A percentile compares a stretch with the other conserved stretches of the same genome.
Evolutionary conservation across 2,113 vertebrate genomes (phyloP).

Genomic region (Carassius gibelio): DNA sequence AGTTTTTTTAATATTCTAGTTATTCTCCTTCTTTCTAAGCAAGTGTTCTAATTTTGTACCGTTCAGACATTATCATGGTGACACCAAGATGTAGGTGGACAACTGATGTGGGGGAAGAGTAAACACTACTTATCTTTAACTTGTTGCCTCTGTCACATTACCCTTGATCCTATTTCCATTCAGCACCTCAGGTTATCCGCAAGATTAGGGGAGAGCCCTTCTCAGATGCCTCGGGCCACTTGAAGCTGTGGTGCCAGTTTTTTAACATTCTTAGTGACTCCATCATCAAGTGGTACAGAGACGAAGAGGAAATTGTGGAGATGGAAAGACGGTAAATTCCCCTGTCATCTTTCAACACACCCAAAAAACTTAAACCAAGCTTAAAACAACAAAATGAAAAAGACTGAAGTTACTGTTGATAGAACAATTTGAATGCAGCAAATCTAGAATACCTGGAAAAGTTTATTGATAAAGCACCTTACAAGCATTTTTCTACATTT

Average conservation of each 20-base stretch:
- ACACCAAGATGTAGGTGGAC: neutral
- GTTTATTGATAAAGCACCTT: neutral
- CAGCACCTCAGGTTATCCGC: slow-evolving; percentile 97
- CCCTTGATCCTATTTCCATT: slow-evolving; percentile 44
- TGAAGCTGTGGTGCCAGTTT: slow-evolving; percentile 99
- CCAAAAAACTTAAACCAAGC: neutral
- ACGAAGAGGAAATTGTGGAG: slow-evolving; percentile 85
- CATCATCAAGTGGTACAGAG: slow-evolving; percentile 89
- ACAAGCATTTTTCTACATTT: neutral
- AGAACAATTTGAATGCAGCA: too few species aligned
- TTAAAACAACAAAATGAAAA: too few species aligned
- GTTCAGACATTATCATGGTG: neutral
- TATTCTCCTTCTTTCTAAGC: slow-evolving; percentile 6
- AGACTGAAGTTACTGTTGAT: neutral
- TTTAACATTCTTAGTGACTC: slow-evolving; percentile 94
- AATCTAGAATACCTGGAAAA: neutral
- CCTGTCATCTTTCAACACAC: neutral
- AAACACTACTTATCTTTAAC: slow-evolving; percentile 60
- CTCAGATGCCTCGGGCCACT: slow-evolving; percentile 89
- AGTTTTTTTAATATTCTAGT: neutral
- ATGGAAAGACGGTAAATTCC: slow-evolving; percentile 84
- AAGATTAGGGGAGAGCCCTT: slow-evolving; percentile 95
- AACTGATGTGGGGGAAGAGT: slow-evolving; percentile 41
- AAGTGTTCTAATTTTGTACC: slow-evolving; percentile 5
- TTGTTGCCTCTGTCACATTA: slow-evolving; percentile 21